These are phyloP conservation scores for Ceuthmochares aereus DNA, from an alignment of 2,113 vertebrate species.

Conservation along the genomic window DNA sequence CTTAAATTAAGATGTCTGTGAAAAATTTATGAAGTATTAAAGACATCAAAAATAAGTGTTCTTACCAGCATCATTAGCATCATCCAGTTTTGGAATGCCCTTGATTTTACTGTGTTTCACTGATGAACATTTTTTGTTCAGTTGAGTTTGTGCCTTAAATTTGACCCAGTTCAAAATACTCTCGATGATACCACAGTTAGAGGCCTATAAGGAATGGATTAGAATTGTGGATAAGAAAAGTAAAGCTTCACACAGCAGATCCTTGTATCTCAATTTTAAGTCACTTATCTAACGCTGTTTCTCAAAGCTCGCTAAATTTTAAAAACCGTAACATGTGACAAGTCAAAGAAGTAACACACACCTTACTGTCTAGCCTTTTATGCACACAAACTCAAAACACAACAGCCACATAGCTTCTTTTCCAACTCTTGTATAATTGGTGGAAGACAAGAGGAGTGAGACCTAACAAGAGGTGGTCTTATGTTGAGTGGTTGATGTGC, in stretches of 20 bases:
- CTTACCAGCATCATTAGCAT: slow-evolving; percentile 98
- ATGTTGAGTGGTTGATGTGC: neutral
- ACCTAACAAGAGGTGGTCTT: neutral
- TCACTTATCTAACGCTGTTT: neutral
- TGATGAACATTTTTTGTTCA: slow-evolving; percentile 98
- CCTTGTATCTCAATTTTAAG: neutral
- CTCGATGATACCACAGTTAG: slow-evolving; percentile 98
- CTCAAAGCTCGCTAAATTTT: neutral
- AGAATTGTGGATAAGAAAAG: neutral
- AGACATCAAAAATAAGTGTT: neutral
- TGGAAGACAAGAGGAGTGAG: neutral
- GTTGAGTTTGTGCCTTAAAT: slow-evolving; percentile 97
- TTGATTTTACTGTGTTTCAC: slow-evolving; percentile 99
- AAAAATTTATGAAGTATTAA: neutral
- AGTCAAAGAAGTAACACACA: neutral
- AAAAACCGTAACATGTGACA: neutral
- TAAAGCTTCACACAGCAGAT: neutral
- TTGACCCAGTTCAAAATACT: slow-evolving; percentile 99
- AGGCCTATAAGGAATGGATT: slow-evolving; percentile 82
- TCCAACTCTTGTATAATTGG: neutral
- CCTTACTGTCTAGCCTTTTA: neutral
- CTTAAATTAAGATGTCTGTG: neutral
- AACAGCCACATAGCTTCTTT: neutral
- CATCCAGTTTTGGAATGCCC: slow-evolving; percentile 97
- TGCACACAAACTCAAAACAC: neutral